Percentiles rank a stretch among this genome's conserved stretches.
phyloP scores from a whole-genome alignment of 2,113 vertebrate genomes.

The Anser cygnoides region DNA sequence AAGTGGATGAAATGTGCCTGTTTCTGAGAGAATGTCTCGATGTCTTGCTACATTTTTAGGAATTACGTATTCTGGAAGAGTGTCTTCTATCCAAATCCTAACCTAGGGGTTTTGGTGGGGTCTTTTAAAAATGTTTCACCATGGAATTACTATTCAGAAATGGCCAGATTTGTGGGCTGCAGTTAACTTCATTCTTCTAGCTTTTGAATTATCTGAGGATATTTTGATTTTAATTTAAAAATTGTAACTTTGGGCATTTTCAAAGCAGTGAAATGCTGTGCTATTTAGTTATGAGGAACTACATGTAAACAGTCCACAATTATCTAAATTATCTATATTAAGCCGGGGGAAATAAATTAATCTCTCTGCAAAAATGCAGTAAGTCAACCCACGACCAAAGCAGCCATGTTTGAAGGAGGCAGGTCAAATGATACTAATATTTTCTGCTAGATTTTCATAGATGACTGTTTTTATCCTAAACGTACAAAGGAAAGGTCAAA shows the following conservation, averaged over 20 bases:
- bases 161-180: accelerated
- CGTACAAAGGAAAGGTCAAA: not conserved
- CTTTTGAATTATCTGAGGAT: not conserved
- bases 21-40: not conserved
- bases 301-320: not conserved
- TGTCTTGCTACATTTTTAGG: not conserved
- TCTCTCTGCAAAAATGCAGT: not conserved
- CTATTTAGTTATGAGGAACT: not conserved
- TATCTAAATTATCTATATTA: not conserved
- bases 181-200: not conserved
- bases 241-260: not conserved
- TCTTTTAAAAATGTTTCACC: not conserved
- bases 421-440: not conserved
- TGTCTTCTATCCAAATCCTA: not conserved
- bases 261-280: not conserved
- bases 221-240: not conserved
- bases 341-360: not conserved
- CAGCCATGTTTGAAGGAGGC: not conserved
- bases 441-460: not conserved
- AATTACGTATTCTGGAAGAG: not conserved
- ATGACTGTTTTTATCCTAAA: not conserved
- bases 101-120: not conserved
- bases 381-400: not conserved
- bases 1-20: not conserved
- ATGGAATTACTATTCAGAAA: not conserved